Conservation (phyloP, 2,797 vertebrate genomes). For the Ctenosaura bakeri region DNA sequence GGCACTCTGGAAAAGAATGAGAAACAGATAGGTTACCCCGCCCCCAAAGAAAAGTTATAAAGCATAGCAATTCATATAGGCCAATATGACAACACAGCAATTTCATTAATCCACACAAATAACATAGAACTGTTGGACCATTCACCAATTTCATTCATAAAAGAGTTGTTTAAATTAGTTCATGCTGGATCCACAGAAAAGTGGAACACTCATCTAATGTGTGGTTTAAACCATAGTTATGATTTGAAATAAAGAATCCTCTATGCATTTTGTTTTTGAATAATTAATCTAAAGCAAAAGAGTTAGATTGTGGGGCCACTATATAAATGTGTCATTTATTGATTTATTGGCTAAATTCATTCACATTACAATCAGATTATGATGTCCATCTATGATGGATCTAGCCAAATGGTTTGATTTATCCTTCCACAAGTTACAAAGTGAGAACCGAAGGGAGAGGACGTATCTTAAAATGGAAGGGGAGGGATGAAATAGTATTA, state of each 20-base stretch:
- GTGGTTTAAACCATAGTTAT: too few species aligned
- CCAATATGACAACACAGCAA: background rate
- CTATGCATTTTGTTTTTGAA: background rate
- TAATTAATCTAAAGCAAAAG: background rate
- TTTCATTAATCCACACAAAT: background rate
- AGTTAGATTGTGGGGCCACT: background rate
- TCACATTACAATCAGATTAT: background rate
- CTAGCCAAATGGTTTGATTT: slow-evolving; percentile 28
- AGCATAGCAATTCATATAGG: background rate
- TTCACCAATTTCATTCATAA: background rate
- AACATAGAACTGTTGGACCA: background rate
- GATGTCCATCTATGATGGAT: background rate
- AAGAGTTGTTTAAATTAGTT: background rate
- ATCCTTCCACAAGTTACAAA: slow-evolving; percentile 13
- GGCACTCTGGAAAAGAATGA: background rate
- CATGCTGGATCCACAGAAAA: background rate
- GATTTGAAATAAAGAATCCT: background rate
- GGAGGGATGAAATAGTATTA: slow-evolving; percentile 32
- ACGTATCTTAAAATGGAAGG: slow-evolving; percentile 24
- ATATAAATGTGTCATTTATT: background rate
- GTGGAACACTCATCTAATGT: background rate
- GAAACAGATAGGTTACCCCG: background rate
- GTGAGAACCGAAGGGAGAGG: background rate
- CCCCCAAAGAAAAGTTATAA: background rate
- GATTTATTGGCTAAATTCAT: background rate